phyloP scores from a whole-genome alignment of 92 coral and sea anemone species.

The Isaurus tuberculatus region DNA sequence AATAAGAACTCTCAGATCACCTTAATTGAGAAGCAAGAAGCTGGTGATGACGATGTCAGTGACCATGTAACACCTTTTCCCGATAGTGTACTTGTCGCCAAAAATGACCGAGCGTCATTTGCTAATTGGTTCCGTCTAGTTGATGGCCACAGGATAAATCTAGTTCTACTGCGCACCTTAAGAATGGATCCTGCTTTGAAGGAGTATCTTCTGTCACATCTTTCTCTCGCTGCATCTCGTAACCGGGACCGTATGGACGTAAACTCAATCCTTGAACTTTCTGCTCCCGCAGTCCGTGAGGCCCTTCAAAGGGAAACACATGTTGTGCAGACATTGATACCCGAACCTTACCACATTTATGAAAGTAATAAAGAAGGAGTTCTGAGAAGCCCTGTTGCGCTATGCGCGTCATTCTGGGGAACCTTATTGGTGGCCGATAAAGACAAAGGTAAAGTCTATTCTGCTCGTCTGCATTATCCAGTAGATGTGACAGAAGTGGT shows the following conservation, averaged over 20 bases:
- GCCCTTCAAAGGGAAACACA: conserved; percentile 49
- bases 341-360: conserved; percentile 57
- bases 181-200: conserved; percentile 59
- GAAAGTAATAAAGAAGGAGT: conserved; percentile 60
- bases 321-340: conserved; percentile 57
- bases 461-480: conserved; percentile 41
- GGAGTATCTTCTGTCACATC: conserved; percentile 57
- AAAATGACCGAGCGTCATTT: conserved; percentile 61
- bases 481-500: conserved; percentile 41
- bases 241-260: conserved; percentile 65
- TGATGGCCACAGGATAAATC: conserved; percentile 65
- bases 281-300: conserved; percentile 53
- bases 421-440: conserved; percentile 16
- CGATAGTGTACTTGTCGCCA: conserved; percentile 62
- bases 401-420: conserved; percentile 59
- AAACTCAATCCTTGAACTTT: conserved; percentile 56
- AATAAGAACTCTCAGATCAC: conserved; percentile 60
- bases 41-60: conserved; percentile 11
- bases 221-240: conserved; percentile 65
- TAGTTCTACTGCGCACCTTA: conserved; percentile 63
- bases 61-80: conserved; percentile 53
- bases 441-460: conserved; percentile 36
- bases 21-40: conserved; percentile 43
- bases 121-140: conserved; percentile 60
- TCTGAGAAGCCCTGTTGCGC: conserved; percentile 47